phyloP scores from a whole-genome alignment of 2,113 vertebrate genomes.

The Malurus melanocephalus region DNA sequence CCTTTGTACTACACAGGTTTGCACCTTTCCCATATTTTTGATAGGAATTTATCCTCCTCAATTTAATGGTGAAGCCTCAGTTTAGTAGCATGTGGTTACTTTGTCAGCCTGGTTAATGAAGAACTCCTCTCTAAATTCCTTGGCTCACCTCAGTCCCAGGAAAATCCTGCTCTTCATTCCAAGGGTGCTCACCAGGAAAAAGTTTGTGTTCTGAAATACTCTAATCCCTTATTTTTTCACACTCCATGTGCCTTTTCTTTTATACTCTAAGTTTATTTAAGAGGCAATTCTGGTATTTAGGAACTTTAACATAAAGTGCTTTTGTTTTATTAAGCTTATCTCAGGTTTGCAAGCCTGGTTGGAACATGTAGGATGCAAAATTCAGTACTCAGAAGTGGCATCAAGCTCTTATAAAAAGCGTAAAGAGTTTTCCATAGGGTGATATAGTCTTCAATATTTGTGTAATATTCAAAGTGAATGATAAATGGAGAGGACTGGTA shows the following conservation, averaged over 20 bases:
- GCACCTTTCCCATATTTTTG: neutral
- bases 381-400: neutral
- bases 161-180: neutral
- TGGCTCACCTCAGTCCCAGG: neutral
- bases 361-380: neutral
- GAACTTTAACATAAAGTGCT: rapidly evolving
- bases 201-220: neutral
- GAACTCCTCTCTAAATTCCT: neutral
- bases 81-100: rapidly evolving
- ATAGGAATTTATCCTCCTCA: neutral
- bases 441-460: neutral
- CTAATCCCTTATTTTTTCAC: neutral
- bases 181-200: neutral
- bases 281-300: neutral
- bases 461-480: neutral
- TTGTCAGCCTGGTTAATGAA: neutral
- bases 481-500: neutral
- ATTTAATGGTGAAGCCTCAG: neutral
- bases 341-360: neutral
- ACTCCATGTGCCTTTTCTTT: rapidly evolving
- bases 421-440: neutral
- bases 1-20: neutral
- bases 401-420: neutral
- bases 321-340: neutral
- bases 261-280: rapidly evolving